A percentile compares a stretch with the other conserved stretches of the same genome.
Conservation (phyloP, 2,797 vertebrate species). For the Gephyroberyx darwinii region DNA sequence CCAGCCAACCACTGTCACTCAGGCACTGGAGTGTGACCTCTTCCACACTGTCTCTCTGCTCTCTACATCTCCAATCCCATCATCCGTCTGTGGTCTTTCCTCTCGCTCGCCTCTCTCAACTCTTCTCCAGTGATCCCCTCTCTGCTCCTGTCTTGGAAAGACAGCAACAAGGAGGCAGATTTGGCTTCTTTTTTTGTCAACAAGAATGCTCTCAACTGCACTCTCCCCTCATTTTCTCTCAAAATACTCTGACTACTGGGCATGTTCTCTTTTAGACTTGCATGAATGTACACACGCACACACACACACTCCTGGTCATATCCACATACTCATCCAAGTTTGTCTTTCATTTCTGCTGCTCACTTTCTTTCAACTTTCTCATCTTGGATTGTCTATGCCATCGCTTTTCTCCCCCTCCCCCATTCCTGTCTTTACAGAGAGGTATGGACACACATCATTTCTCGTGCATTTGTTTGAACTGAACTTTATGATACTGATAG, state of each 20-base stretch:
- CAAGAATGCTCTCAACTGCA: background rate
- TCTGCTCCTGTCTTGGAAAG: conserved; percentile 21
- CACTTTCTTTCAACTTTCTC: background rate
- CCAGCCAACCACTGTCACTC: conserved; percentile 56
- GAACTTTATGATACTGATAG: background rate
- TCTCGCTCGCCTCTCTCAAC: conserved; percentile 18
- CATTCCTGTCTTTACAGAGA: no score
- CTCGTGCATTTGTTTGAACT: no score
- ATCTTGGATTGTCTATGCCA: no score
- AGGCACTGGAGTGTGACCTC: conserved; percentile 54
- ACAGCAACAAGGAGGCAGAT: background rate
- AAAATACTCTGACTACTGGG: background rate
- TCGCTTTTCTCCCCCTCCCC: no score
- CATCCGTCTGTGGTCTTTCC: conserved; percentile 40
- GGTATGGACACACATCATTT: no score
- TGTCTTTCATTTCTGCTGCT: background rate
- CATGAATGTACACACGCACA: background rate
- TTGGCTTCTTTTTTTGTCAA: background rate
- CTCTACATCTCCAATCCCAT: conserved; percentile 21
- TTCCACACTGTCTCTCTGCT: conserved; percentile 13
- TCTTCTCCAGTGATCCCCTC: conserved; percentile 41
- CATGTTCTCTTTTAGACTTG: no score
- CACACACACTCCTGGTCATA: background rate
- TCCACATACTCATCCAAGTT: background rate
- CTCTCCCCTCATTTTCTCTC: background rate